Evolutionary conservation across 1,140 invertebrate species (phyloP).

Genomic region (Heliconius himera): DNA sequence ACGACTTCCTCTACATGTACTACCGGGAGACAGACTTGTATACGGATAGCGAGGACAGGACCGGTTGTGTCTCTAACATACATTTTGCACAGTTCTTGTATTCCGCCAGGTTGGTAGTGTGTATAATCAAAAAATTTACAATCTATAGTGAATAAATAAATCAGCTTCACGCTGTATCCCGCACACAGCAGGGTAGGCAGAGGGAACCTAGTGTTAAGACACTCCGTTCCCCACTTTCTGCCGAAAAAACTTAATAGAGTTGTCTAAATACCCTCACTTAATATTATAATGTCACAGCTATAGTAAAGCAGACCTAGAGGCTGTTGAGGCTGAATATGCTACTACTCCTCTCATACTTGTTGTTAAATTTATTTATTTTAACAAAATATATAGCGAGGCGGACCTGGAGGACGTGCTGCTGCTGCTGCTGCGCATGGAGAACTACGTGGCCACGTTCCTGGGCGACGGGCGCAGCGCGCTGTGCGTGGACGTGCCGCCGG

Average conservation of each 20-base stretch:
- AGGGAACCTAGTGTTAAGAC: no score
- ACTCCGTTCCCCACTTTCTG: no score
- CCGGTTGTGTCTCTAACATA: conserved; percentile 71
- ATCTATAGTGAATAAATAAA: no score
- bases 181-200: no score
- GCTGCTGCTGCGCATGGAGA: conserved; percentile 63
- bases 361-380: no score
- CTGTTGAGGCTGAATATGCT: no score
- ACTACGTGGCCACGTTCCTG: conserved; percentile 68
- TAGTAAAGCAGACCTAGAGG: no score
- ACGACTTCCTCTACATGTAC: conserved; percentile 95
- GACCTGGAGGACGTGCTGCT: conserved; percentile 76
- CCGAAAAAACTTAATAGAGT: no score
- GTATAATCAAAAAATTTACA: no score
- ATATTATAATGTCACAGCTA: no score
- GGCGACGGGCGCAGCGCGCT: conserved; percentile 65
- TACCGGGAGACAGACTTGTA: conserved; percentile 92
- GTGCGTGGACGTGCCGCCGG: conserved; percentile 73
- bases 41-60: conserved; percentile 85
- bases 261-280: background rate
- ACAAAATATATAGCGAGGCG: conserved; percentile 58
- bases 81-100: conserved; percentile 78
- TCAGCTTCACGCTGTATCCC: no score
- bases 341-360: no score
- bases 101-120: conserved; percentile 63